phyloP scores from a whole-genome alignment of 2,888 invertebrate species.

The Amblyjoppa proteus region DNA sequence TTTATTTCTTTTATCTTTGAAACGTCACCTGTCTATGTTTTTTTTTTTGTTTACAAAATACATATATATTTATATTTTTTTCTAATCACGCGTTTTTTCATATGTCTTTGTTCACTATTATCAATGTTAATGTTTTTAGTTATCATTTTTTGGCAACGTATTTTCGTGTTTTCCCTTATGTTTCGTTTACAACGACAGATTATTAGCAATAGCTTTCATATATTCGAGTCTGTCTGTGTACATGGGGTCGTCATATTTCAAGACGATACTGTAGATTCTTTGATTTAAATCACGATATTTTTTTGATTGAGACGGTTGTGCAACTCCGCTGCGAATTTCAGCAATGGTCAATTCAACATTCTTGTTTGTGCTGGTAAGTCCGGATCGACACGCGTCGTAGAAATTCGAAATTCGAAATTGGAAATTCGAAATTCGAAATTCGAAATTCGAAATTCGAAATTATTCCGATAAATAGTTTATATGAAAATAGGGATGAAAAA shows the following conservation, averaged over 20 bases:
- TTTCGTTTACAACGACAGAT: conserved; percentile 19
- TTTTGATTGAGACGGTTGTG: conserved; percentile 6
- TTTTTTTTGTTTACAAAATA: neutral
- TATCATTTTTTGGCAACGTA: too few species aligned
- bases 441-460: too few species aligned
- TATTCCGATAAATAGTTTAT: too few species aligned
- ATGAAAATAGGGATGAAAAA: too few species aligned
- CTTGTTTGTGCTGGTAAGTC: conserved; percentile 17
- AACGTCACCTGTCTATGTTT: neutral
- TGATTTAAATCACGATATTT: conserved; percentile 21
- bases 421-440: too few species aligned
- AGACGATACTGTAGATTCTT: conserved; percentile 16
- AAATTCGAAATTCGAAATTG: too few species aligned
- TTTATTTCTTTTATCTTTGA: neutral
- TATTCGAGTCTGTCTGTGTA: conserved; percentile 19
- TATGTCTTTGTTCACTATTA: too few species aligned
- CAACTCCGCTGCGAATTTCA: conserved; percentile 9
- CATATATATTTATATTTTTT: neutral
- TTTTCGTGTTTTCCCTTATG: neutral
- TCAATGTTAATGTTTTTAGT: too few species aligned
- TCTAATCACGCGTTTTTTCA: too few species aligned
- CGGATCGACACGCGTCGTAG: conserved; percentile 18
- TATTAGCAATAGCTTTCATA: conserved; percentile 17
- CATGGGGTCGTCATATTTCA: conserved; percentile 20
- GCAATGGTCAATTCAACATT: conserved; percentile 4